phyloP scores from a whole-genome alignment of 37 sponge, comb jelly and placozoan genomes.

The Geodia barretti region DNA sequence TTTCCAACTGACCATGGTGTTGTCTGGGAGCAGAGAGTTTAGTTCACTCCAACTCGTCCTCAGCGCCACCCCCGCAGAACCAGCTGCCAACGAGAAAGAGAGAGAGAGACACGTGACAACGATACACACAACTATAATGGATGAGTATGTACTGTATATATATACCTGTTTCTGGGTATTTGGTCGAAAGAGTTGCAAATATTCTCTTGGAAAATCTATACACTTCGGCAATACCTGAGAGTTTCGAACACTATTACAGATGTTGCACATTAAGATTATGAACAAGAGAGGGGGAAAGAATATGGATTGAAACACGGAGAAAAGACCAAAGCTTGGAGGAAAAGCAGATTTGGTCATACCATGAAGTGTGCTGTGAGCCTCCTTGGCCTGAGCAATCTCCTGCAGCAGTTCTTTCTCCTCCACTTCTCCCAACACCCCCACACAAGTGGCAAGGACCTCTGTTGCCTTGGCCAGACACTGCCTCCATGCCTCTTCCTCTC shows the following conservation, averaged over 20 bases:
- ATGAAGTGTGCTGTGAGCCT: conserved; percentile 31
- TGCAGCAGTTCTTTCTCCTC: conserved; percentile 7
- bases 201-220: conserved; percentile 35
- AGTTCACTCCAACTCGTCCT: conserved; percentile 21
- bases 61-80: not conserved
- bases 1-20: conserved; percentile 35
- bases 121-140: not conserved
- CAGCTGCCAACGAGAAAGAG: too few relatives aligned
- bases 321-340: too few relatives aligned
- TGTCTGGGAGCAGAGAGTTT: not conserved
- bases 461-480: conserved; percentile 24
- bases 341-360: too few relatives aligned
- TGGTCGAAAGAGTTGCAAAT: not conserved
- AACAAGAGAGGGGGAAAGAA: too few relatives aligned
- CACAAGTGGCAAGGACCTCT: conserved; percentile 23
- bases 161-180: not conserved
- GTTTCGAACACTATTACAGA: too few relatives aligned
- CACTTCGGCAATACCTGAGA: conserved; percentile 46
- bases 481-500: not conserved
- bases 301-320: too few relatives aligned
- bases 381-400: conserved; percentile 29
- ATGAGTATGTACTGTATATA: not conserved
- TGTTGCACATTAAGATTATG: too few relatives aligned
- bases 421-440: conserved; percentile 11
- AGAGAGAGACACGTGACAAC: not conserved